These are phyloP conservation scores for Diadumene lineata DNA, from an alignment of 92 coral and sea anemone species.

Conservation along the genomic window DNA sequence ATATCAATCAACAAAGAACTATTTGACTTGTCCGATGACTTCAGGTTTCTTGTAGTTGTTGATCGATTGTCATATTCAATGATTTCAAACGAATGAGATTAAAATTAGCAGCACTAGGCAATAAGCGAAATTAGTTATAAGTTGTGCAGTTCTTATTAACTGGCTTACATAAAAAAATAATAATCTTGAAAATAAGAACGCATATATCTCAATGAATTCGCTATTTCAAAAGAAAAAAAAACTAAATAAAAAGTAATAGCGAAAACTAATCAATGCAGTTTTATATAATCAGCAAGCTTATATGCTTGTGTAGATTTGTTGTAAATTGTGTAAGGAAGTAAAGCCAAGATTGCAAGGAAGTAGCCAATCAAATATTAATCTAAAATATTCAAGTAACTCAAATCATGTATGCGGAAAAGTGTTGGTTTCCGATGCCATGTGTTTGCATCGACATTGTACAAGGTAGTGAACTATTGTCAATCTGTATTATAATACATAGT, in stretches of 20 bases:
- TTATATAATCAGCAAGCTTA: not conserved
- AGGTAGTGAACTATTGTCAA: not conserved
- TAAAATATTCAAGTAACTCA: not conserved
- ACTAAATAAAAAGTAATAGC: no score
- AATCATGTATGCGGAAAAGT: not conserved
- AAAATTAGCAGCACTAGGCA: not conserved
- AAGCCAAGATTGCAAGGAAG: conserved; percentile 5
- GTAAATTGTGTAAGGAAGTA: conserved; percentile 1
- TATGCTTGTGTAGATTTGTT: not conserved
- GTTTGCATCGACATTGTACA: not conserved
- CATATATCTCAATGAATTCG: no score
- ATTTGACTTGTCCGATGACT: no score
- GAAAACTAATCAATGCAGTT: not conserved
- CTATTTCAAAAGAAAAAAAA: no score
- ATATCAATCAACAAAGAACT: no score
- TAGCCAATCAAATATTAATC: conserved; percentile 16
- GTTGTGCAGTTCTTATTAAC: not conserved
- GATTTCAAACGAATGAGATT: not conserved
- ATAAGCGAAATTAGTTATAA: not conserved
- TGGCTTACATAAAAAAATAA: no score
- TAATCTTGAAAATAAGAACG: no score
- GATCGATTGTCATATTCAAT: not conserved
- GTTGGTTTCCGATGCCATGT: conserved; percentile 4
- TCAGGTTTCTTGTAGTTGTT: not conserved
- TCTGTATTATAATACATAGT: no score